Evolutionary conservation across 2,888 invertebrate genomes (phyloP), one percentile per base, ranked within the genome.

Genomic region (Lithosia quadra): DNA sequence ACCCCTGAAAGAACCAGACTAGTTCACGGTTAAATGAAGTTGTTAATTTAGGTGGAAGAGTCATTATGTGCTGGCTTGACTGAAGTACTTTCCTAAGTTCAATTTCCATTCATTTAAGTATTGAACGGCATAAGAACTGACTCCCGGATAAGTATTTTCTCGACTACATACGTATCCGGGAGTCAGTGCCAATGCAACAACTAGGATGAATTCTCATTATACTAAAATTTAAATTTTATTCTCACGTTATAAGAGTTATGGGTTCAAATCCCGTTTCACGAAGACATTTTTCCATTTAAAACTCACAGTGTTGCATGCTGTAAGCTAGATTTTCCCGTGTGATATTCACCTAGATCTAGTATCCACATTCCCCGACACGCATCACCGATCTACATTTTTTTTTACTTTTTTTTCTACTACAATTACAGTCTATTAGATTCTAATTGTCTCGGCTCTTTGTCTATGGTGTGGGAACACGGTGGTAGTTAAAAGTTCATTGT

Each of bases 391-490:
- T 67, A 71, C 71, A 69, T 62, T 63, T 58, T 63, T 58, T 67
- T 39, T 60, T 58, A 60, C 39, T 74, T 79, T 77, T 64, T n/a
- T 63, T 72, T 77, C 74, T 79, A 63, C 71, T 71, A 70, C 78
- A 84, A 83, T 85, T 81, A 82, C 75, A n/a, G 68, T 74, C 79
- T 82, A 82, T 83, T 82, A 77, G 71, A 75, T 73, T 79, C 71
- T 85, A 84, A 86, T 86, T 84, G 79, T 68, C 65, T 70, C 36
- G 56, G 67, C 71, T 81, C 79, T 80, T 84, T 84, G 84, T 84
- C 67, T 81, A 77, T 69, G 69, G 81, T 80, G 86, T 84, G 86
- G 78, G 86, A 85, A 84, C 69, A 61, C 10, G 49, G 60, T 34
- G 22, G n/a, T 65, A 67, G 34, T 53, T 57, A 33, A 67, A 67